A percentile compares a stretch with the other conserved stretches of the same genome.
phyloP scores from a whole-genome alignment of 1,140 invertebrate species.

The Drosophila lowei region DNA sequence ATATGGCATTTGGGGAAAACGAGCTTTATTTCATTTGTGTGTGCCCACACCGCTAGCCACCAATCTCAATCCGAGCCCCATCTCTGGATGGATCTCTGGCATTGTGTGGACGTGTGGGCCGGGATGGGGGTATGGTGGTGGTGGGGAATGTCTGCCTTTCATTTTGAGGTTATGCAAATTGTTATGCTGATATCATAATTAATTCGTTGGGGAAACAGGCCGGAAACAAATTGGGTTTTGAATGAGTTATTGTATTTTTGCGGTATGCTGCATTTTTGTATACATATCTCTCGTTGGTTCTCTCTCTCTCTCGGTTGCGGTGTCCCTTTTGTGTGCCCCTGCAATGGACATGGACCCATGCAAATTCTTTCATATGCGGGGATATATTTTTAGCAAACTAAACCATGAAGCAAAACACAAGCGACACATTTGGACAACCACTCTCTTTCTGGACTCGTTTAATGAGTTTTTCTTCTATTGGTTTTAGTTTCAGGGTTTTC shows the following conservation, averaged over 20 bases:
- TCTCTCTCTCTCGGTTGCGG: conserved; percentile 3
- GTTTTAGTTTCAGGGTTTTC: conserved; percentile 32
- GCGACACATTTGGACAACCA: conserved; percentile 18
- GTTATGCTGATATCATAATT: conserved; percentile 81
- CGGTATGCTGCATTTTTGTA: conserved; percentile 65
- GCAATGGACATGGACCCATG: neutral
- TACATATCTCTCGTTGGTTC: neutral
- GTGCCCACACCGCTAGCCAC: neutral
- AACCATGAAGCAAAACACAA: conserved; percentile 10
- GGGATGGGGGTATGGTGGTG: conserved; percentile 5
- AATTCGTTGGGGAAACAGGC: conserved; percentile 78
- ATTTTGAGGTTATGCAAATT: conserved; percentile 80
- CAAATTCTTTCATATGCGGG: conserved; percentile 9
- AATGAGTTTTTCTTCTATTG: conserved; percentile 44
- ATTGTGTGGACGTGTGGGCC: conserved; percentile 22
- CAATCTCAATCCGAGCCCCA: neutral
- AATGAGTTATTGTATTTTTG: conserved; percentile 79
- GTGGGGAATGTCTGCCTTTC: conserved; percentile 60
- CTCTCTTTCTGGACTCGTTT: conserved; percentile 1
- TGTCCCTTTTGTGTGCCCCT: neutral
- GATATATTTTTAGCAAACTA: conserved; percentile 1
- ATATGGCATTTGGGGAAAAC: conserved; percentile 77
- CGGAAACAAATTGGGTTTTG: conserved; percentile 80
- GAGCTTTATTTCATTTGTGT: conserved; percentile 69
- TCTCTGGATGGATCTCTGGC: neutral